Conservation (phyloP, 2,888 invertebrate genomes). For the Drosophila anomelani region DNA sequence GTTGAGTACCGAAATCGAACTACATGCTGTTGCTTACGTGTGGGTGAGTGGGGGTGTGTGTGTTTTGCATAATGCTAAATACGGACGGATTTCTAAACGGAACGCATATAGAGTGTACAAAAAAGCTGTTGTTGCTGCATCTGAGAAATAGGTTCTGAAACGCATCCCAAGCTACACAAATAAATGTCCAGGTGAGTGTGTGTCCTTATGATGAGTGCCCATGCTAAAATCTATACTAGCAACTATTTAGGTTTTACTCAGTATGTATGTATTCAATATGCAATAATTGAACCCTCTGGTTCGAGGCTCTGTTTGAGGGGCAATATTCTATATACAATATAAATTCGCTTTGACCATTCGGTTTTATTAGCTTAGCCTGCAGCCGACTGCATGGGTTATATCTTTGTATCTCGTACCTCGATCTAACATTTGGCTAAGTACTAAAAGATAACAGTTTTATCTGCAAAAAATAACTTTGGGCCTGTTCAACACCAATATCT, state of each 20-base stretch:
- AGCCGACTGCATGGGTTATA: slow-evolving; percentile 39
- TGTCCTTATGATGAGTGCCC: slow-evolving; percentile 35
- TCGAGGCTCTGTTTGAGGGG: slow-evolving; percentile 46
- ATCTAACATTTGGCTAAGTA: slow-evolving; percentile 79
- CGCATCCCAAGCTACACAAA: slow-evolving; percentile 47
- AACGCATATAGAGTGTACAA: slow-evolving; percentile 58
- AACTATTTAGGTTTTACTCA: slow-evolving; percentile 45
- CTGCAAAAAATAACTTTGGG: slow-evolving; percentile 76
- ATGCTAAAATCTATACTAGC: slow-evolving; percentile 65
- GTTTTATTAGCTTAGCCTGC: slow-evolving; percentile 52
- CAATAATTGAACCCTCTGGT: slow-evolving; percentile 63
- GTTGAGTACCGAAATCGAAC: slow-evolving; percentile 17
- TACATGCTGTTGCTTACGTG: slow-evolving; percentile 22
- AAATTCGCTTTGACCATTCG: slow-evolving; percentile 76
- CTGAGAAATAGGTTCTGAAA: slow-evolving; percentile 28
- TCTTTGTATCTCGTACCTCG: slow-evolving; percentile 46
- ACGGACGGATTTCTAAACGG: slow-evolving; percentile 78
- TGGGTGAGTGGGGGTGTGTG: slow-evolving; percentile 30
- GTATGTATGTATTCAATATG: slow-evolving; percentile 40
- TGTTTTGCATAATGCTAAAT: slow-evolving; percentile 69
- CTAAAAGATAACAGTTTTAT: slow-evolving; percentile 81
- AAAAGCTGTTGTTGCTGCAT: slow-evolving; percentile 36
- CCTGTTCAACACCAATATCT: slow-evolving; percentile 42
- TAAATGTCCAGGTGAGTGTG: slow-evolving; percentile 19
- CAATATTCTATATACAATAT: slow-evolving; percentile 73